Evolutionary conservation across 2,113 vertebrate genomes (phyloP), one percentile per base, ranked within the genome.

Genomic region (Clinocottus analis): DNA sequence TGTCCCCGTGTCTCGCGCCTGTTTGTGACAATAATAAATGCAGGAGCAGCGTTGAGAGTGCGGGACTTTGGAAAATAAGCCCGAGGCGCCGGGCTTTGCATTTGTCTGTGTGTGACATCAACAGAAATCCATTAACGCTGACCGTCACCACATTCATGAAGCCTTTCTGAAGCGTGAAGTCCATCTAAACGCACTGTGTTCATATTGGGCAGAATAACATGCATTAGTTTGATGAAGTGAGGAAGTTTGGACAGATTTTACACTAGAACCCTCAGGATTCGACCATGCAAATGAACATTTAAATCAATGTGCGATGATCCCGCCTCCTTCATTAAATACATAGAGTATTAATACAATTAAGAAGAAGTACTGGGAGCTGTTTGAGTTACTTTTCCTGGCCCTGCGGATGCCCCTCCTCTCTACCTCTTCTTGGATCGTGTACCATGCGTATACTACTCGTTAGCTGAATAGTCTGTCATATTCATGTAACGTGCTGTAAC

Each of bases 11-110:
- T 87, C 73, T 90, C 73, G 41, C 66, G 64, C 29, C 13, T 89
- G 85, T 87, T 72, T 45, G 73, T 72, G 75, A 80, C 66, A 68
- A 68, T 43, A 67, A 83, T 86, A 82, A 89, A 88, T 72, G 80
- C 80, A 80, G 75, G 78, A 83, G 80, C 61, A 65, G 29, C 49
- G 62, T 81, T 72, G 72, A 79, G 37, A 66, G 33, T 47, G 67
- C 70, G 67, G 27, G 51, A 71, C 19, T 23, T 68, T 77, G 55
- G 68, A 76, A 83, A 73, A 23, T n/a, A 63, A 79, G 70, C 87
- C 73, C 10, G 60, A 77, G 65, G 75, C 29, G 2, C 29, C 37
- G 67, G 72, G 72, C 65, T 74, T 71, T 70, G 75, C 65, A 69
- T 77, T 83, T 73, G 65, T 17, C 75, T 85, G 45, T 75, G 16